Conservation (phyloP, 2,888 invertebrate genomes). For the Orthonychiurus folsomi region DNA sequence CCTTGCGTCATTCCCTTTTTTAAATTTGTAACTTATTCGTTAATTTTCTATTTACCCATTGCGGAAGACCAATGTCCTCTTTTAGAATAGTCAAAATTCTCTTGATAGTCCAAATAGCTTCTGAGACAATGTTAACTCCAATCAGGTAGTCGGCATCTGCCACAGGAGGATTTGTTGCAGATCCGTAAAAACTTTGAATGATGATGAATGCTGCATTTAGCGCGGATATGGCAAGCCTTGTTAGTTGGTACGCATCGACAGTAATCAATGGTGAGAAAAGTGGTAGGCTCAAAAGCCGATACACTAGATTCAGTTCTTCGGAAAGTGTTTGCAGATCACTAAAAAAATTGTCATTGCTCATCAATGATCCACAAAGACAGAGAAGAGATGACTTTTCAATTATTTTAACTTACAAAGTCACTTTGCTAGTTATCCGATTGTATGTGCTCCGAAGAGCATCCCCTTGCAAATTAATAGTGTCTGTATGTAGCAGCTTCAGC, state of each 20-base stretch:
- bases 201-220: conserved; percentile 36
- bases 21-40: conserved; percentile 5
- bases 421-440: too few species aligned
- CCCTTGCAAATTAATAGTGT: conserved; percentile 22
- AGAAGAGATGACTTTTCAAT: too few species aligned
- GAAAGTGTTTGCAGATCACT: conserved; percentile 22
- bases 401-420: too few species aligned
- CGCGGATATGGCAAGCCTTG: conserved; percentile 28
- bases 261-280: conserved; percentile 32
- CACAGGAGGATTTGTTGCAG: conserved; percentile 2
- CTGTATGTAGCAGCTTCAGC: conserved; percentile 28
- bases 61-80: conserved; percentile 35
- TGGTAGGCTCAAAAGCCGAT: conserved; percentile 31
- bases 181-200: conserved; percentile 31
- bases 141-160: conserved; percentile 33
- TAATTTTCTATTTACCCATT: conserved; percentile 33
- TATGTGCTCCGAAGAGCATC: conserved; percentile 29
- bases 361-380: not conserved
- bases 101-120: conserved; percentile 38
- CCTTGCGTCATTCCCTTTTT: too few species aligned
- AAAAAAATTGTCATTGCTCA: conserved; percentile 11
- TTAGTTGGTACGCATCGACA: conserved; percentile 30
- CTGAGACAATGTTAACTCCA: conserved; percentile 34
- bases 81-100: conserved; percentile 32
- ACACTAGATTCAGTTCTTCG: conserved; percentile 38